A percentile compares a stretch with the other conserved stretches of the same genome.
Evolutionary conservation across 2,888 invertebrate genomes (phyloP).

Genomic region (Leptopterna dolabrata): DNA sequence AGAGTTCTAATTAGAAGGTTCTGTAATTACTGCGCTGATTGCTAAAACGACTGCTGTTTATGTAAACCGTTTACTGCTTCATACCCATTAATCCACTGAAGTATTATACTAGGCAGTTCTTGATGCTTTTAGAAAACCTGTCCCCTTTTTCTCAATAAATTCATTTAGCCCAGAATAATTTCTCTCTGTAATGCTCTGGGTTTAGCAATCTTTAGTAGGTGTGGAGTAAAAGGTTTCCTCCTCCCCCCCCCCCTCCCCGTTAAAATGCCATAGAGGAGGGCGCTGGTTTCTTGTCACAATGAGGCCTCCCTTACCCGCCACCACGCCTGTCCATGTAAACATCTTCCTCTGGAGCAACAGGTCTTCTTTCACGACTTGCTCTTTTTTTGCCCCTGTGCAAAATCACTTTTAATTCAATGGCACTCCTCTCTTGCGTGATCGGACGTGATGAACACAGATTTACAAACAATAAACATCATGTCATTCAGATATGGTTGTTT

Average conservation of each 20-base stretch:
- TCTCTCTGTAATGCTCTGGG: not conserved
- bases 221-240: not conserved
- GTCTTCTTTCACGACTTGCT: not conserved
- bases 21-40: too few relatives aligned
- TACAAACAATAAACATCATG: too few relatives aligned
- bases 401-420: constrained; percentile 9
- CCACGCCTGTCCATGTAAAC: constrained; percentile 15
- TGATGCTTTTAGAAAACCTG: too few relatives aligned
- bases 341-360: constrained; percentile 16
- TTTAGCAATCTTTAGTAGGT: not conserved
- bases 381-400: not conserved
- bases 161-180: not conserved
- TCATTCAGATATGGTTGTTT: too few relatives aligned
- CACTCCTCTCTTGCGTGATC: not conserved
- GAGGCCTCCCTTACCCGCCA: not conserved
- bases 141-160: too few relatives aligned
- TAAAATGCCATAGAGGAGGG: not conserved
- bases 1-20: too few relatives aligned
- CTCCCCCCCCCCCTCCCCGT: not conserved
- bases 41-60: too few relatives aligned
- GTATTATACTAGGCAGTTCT: too few relatives aligned
- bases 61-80: too few relatives aligned
- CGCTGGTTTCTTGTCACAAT: not conserved
- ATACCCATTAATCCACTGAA: too few relatives aligned
- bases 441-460: not conserved